Conservation (phyloP, 2,888 invertebrate species). For the Drosophila paracracens region DNA sequence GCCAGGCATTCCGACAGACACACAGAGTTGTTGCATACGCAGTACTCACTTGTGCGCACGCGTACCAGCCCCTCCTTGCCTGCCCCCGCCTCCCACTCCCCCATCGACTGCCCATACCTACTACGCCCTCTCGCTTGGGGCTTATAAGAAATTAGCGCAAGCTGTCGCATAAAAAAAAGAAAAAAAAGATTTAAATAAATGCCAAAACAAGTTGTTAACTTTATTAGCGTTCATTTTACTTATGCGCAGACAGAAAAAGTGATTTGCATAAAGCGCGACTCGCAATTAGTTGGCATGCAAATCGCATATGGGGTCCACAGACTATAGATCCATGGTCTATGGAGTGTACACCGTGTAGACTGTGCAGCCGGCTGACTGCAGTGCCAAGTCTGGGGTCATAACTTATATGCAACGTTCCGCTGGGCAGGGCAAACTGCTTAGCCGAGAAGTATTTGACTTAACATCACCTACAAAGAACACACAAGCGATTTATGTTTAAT, state of each 20-base stretch:
- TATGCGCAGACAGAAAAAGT: conserved; percentile 41
- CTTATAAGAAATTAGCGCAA: conserved; percentile 54
- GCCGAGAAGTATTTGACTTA: conserved; percentile 25
- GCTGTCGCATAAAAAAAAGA: conserved; percentile 12
- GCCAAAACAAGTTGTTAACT: conserved; percentile 70
- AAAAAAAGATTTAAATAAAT: conserved; percentile 43
- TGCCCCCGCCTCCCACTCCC: too few relatives aligned
- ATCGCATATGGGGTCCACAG: conserved; percentile 49
- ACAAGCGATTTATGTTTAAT: neutral
- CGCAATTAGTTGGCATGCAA: conserved; percentile 72
- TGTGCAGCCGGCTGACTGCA: neutral
- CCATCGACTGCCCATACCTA: neutral
- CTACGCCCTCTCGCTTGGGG: conserved; percentile 23
- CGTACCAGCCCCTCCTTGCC: conserved; percentile 24
- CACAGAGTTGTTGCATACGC: conserved; percentile 30
- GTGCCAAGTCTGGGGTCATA: conserved; percentile 48
- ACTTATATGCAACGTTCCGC: conserved; percentile 39
- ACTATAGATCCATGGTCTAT: conserved; percentile 5
- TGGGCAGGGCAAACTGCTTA: conserved; percentile 36
- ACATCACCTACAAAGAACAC: neutral
- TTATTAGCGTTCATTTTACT: conserved; percentile 55
- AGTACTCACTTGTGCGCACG: conserved; percentile 41
- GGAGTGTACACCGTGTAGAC: neutral
- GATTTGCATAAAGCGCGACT: conserved; percentile 60
- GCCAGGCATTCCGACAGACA: conserved; percentile 35